phyloP scores from a whole-genome alignment of 2,113 vertebrate species.

The Galemys pyrenaicus region DNA sequence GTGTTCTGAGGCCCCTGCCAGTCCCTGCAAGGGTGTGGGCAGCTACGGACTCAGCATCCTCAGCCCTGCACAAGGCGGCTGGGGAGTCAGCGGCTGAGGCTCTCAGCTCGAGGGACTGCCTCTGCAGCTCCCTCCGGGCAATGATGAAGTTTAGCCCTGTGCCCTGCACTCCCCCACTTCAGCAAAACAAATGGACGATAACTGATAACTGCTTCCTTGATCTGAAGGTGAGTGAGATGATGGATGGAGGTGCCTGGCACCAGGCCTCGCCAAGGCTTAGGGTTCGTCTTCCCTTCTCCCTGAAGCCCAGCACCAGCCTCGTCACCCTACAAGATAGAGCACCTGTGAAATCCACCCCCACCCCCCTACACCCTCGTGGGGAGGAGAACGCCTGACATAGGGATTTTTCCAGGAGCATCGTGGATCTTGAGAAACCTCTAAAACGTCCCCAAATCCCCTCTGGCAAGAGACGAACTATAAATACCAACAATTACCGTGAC shows the following conservation, averaged over 20 bases:
- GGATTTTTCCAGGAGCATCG: background rate
- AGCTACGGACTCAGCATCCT: too few species aligned
- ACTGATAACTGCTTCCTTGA: background rate
- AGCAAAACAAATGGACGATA: background rate
- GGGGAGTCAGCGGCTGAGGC: too few species aligned
- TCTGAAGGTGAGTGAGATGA: accelerated
- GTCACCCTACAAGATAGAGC: background rate
- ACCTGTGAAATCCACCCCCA: accelerated
- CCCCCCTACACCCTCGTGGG: background rate
- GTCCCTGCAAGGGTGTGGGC: background rate
- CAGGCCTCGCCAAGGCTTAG: background rate
- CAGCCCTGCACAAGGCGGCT: background rate
- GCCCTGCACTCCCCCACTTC: too few species aligned
- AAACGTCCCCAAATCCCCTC: background rate
- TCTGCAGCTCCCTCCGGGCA: background rate
- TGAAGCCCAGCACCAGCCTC: background rate
- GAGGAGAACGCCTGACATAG: background rate
- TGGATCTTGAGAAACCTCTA: background rate
- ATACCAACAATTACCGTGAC: background rate
- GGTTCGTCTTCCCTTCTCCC: background rate
- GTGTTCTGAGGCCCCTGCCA: background rate
- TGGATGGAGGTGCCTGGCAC: background rate
- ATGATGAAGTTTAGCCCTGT: too few species aligned
- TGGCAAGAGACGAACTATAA: background rate
- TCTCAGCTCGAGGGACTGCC: too few species aligned